Conservation (phyloP, 23 tunicate species). For the Styela clava region DNA sequence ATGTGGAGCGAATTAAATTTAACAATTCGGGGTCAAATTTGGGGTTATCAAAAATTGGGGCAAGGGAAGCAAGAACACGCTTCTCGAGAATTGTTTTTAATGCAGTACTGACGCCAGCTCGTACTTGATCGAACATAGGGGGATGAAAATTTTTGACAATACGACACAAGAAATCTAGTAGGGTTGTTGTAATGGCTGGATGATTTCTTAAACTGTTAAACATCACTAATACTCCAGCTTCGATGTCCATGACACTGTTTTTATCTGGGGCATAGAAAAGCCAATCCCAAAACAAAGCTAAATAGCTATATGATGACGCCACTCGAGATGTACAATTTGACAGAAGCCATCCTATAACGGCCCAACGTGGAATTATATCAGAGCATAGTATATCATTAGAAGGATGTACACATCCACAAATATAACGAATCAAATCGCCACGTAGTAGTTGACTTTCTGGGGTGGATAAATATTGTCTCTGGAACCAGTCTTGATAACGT, state of each 20-base stretch:
- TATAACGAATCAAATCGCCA: slow-evolving; percentile 73
- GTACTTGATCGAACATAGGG: slow-evolving; percentile 52
- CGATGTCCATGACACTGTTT: slow-evolving; percentile 92
- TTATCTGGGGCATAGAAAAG: slow-evolving; percentile 69
- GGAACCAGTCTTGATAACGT: slow-evolving; percentile 91
- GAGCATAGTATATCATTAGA: slow-evolving; percentile 82
- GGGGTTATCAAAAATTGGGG: slow-evolving; percentile 75
- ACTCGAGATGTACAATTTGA: slow-evolving; percentile 74
- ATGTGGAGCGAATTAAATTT: slow-evolving; percentile 49
- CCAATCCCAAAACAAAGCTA: slow-evolving; percentile 92
- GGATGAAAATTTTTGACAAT: slow-evolving; percentile 81
- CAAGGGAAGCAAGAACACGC: slow-evolving; percentile 71
- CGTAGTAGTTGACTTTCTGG: slow-evolving; percentile 63
- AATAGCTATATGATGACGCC: slow-evolving; percentile 67
- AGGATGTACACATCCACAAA: slow-evolving; percentile 89
- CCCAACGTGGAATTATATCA: slow-evolving; percentile 88
- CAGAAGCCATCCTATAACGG: slow-evolving; percentile 83
- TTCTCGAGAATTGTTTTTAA: slow-evolving; percentile 65
- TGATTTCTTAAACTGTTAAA: slow-evolving; percentile 65
- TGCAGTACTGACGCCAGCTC: slow-evolving; percentile 61
- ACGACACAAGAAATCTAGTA: slow-evolving; percentile 78
- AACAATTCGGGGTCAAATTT: slow-evolving; percentile 69
- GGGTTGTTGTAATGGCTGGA: slow-evolving; percentile 75
- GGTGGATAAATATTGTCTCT: slow-evolving; percentile 75
- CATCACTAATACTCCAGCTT: slow-evolving; percentile 87